phyloP scores from a whole-genome alignment of 2,797 vertebrate genomes.

The Arrhamphus sclerolepis region DNA sequence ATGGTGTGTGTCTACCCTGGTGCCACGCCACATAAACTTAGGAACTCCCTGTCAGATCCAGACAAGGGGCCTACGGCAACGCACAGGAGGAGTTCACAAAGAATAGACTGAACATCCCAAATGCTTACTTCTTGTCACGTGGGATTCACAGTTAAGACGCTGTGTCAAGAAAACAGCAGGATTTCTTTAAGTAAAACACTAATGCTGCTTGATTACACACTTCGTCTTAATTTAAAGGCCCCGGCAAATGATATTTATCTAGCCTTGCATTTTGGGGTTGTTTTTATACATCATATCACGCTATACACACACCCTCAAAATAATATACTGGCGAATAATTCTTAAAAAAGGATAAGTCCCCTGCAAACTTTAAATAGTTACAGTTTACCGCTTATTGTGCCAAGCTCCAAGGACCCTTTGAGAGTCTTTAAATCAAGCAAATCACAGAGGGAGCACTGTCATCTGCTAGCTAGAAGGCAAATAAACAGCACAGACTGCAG shows the following conservation, averaged over 20 bases:
- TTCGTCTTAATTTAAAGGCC: background rate
- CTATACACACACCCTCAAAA: background rate
- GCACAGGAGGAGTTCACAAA: slow-evolving; percentile 58
- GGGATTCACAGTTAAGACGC: slow-evolving; percentile 44
- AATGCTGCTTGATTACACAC: background rate
- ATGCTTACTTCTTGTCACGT: slow-evolving; percentile 41
- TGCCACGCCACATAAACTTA: slow-evolving; percentile 77
- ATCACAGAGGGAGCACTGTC: slow-evolving; percentile 56
- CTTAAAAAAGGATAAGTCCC: slow-evolving; percentile 2
- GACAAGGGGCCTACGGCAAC: slow-evolving; percentile 56
- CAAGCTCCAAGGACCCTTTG: slow-evolving; percentile 35
- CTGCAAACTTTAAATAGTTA: slow-evolving; percentile 21
- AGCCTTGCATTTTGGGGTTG: background rate
- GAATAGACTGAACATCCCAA: slow-evolving; percentile 55
- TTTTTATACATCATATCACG: background rate
- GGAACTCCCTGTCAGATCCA: slow-evolving; percentile 69
- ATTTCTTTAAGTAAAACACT: slow-evolving; percentile 11
- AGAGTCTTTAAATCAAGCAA: slow-evolving; percentile 49
- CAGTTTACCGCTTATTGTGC: slow-evolving; percentile 23
- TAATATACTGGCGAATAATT: background rate
- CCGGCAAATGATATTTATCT: slow-evolving; percentile 7
- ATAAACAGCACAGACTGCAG: slow-evolving; percentile 34
- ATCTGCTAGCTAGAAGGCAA: slow-evolving; percentile 48
- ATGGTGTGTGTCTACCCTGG: slow-evolving; percentile 75
- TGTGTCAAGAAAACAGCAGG: slow-evolving; percentile 17